Conservation (phyloP, 2,113 vertebrate genomes). For the Callospermophilus lateralis region DNA sequence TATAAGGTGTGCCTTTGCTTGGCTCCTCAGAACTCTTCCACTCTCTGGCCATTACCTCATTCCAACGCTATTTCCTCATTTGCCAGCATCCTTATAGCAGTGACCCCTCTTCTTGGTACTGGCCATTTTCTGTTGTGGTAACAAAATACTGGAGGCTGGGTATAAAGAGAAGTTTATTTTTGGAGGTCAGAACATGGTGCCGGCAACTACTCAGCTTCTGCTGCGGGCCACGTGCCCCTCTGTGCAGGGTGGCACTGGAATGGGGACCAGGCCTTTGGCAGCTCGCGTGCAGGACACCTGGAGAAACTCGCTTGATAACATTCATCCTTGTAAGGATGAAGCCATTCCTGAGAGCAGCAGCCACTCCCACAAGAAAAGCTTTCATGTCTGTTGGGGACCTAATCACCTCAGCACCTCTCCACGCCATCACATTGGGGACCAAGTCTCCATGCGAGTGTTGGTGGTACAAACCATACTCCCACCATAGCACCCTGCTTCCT, state of each 20-base stretch:
- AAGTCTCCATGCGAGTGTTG: not conserved
- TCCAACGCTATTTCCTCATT: not conserved
- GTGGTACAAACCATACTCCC: not conserved
- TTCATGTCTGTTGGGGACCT: fast-evolving
- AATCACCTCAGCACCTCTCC: too few relatives aligned
- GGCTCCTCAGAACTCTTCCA: too few relatives aligned
- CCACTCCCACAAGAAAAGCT: not conserved
- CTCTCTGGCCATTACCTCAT: too few relatives aligned
- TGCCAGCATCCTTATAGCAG: too few relatives aligned
- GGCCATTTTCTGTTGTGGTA: not conserved
- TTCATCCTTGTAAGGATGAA: too few relatives aligned
- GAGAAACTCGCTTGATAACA: not conserved
- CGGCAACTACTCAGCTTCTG: not conserved
- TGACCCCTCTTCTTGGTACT: not conserved
- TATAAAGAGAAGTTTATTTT: not conserved
- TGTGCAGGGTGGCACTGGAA: too few relatives aligned
- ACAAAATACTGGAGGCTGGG: not conserved
- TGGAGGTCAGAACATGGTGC: not conserved
- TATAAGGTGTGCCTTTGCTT: not conserved
- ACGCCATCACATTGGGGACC: fast-evolving
- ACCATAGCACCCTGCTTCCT: not conserved
- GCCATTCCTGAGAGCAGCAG: not conserved
- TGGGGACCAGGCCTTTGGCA: too few relatives aligned
- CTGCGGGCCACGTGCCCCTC: too few relatives aligned
- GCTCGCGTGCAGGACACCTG: too few relatives aligned